A percentile compares a stretch with the other conserved stretches of the same genome.
Conservation (phyloP, 2,888 invertebrate genomes). For the Volucella zonaria region DNA sequence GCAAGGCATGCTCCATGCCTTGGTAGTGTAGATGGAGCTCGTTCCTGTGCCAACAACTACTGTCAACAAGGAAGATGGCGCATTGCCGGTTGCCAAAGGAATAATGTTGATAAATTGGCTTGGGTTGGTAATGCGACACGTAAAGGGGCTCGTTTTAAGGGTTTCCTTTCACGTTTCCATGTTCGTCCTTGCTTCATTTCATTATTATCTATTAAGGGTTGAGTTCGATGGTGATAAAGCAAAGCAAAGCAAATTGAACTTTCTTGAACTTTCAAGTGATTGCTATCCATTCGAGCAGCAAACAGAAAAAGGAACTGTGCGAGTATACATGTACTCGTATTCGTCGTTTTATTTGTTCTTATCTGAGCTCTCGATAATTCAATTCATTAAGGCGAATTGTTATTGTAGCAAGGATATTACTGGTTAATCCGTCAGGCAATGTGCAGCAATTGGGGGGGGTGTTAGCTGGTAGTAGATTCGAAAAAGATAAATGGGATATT, state of each 20-base stretch:
- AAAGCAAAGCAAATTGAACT: not conserved
- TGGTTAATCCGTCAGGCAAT: conserved; percentile 5
- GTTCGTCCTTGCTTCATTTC: not conserved
- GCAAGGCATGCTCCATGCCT: conserved; percentile 10
- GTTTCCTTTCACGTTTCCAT: not conserved
- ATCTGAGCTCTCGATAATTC: conserved; percentile 21
- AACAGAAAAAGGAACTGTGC: not conserved
- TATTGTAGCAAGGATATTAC: conserved; percentile 18
- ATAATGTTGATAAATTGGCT: conserved; percentile 44
- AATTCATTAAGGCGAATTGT: conserved; percentile 33
- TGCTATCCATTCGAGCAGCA: not conserved
- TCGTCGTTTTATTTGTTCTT: not conserved
- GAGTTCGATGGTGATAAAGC: not conserved
- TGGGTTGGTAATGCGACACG: conserved; percentile 19
- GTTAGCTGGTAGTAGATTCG: not conserved
- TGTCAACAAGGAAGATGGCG: not conserved
- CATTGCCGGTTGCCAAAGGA: conserved; percentile 23
- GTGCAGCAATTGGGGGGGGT: not conserved
- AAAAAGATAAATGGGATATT: conserved; percentile 51
- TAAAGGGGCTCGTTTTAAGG: conserved; percentile 39
- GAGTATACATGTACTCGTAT: no score
- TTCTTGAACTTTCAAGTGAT: conserved; percentile 5
- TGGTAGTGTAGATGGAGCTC: not conserved
- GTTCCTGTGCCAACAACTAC: conserved; percentile 10
- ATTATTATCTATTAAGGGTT: not conserved